Evolutionary conservation across 1,140 invertebrate species (phyloP), one percentile per base, ranked within the genome.

Genomic region (Cephus cinctus): DNA sequence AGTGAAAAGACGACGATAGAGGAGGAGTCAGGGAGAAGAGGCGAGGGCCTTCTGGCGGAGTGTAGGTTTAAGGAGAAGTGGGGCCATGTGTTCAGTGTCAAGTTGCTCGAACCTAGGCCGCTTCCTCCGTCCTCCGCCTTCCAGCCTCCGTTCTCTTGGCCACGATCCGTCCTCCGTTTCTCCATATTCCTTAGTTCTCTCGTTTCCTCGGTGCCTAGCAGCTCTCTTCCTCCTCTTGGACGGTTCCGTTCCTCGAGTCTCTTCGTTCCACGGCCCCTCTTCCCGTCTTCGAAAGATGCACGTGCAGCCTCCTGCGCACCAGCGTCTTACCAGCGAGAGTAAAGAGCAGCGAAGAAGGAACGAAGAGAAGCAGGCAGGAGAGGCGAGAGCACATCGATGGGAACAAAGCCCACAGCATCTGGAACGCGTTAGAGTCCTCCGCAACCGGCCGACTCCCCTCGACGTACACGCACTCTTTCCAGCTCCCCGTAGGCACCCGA

Each of bases 341-440:
- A 16, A 21, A 50, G 47, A 25, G 16, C 9, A 39, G 32, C 34
- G 27, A 25, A 9, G 18, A 36, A 36, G 32, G 43, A 47, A 42
- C 30, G 27, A 32, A 22, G 32, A 38, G 54, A 36, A n/a, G 19
- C 41, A 32, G 20, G 31, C 22, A 35, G 12, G 43, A 42, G 16
- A 35, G 20, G 3, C n/a, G 25, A 31, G 52, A 22, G 45, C 39
- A 50, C 56, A 57, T 35, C 52, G 60, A 65, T 68, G 70, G 59
- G 71, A 75, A 75, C 69, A 75, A 75, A 71, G 67, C 64, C 18
- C 6, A 44, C 61, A 65, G 66, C 69, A 75, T 73, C 71, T 75
- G 69, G 72, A 75, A 71, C 67, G 69, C 67, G 68, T 73, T 72
- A 75, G 65, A 67, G 57, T 61, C 61, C 50, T 62, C 57, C 60